phyloP scores from a whole-genome alignment of 2,113 vertebrate genomes.

The Grammatotria lemairii region DNA sequence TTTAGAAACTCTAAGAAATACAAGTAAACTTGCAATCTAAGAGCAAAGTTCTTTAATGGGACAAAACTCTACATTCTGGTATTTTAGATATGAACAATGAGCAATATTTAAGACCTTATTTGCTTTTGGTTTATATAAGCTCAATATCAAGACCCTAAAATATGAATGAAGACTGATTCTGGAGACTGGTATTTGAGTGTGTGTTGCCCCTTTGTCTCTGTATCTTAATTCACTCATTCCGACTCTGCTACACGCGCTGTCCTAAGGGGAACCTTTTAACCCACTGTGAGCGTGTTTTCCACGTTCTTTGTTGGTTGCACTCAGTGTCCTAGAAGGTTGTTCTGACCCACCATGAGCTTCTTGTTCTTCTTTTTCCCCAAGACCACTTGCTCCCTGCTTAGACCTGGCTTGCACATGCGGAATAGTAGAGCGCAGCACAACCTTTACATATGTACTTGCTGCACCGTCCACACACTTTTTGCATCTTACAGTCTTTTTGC shows the following conservation, averaged over 20 bases:
- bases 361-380: not conserved
- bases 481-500: not conserved
- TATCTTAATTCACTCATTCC: not conserved
- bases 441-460: not conserved
- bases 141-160: not conserved
- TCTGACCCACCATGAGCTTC: not conserved
- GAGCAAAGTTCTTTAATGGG: not conserved
- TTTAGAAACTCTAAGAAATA: not conserved
- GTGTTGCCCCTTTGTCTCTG: not conserved
- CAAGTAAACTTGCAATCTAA: not conserved
- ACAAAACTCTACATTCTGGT: not conserved
- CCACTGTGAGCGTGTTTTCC: not conserved
- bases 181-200: not conserved
- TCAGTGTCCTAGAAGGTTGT: not conserved
- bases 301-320: not conserved
- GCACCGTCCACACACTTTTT: not conserved
- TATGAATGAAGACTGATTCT: not conserved
- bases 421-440: not conserved
- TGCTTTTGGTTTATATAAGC: not conserved
- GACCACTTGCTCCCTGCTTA: not conserved
- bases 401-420: accelerated
- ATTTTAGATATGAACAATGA: not conserved
- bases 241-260: not conserved
- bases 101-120: not conserved
- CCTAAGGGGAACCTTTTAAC: not conserved